Percentiles rank a stretch among this genome's conserved stretches.
phyloP scores from a whole-genome alignment of 2,113 vertebrate genomes.

The Connochaetes taurinus region DNA sequence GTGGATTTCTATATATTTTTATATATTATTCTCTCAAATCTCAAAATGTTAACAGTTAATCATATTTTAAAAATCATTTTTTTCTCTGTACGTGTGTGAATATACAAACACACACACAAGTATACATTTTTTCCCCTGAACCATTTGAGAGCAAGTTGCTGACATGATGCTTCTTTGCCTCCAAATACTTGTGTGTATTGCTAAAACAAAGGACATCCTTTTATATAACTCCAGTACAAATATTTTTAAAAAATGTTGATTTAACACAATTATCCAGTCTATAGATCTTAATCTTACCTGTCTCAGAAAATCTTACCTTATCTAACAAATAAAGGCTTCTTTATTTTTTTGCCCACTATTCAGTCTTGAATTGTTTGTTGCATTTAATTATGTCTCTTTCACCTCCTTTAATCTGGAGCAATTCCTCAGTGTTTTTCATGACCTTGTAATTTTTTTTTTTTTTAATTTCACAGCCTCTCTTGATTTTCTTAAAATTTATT shows the following conservation, averaged over 20 bases:
- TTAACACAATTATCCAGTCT: not conserved
- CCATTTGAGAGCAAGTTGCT: not conserved
- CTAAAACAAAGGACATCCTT: not conserved
- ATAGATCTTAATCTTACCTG: not conserved
- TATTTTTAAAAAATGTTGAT: not conserved
- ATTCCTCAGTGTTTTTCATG: not conserved
- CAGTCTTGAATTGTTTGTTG: not conserved
- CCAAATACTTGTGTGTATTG: not conserved
- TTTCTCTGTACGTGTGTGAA: not conserved
- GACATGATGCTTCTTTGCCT: not conserved
- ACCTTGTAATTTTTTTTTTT: not conserved
- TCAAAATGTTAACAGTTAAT: not conserved
- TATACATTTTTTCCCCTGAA: not conserved
- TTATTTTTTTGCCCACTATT: not conserved
- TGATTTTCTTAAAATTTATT: not conserved
- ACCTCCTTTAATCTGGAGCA: not conserved
- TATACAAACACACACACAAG: not conserved
- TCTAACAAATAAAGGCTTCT: not conserved
- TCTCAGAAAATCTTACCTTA: not conserved
- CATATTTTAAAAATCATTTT: not conserved
- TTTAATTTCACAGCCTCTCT: not conserved
- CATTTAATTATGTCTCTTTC: not conserved
- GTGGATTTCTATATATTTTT: slow-evolving; percentile 26
- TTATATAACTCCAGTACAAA: not conserved
- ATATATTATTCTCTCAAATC: not conserved